Base-by-base conservation (phyloP, 2,113 vertebrate genomes). In the Microcebus tavaratra region DNA sequence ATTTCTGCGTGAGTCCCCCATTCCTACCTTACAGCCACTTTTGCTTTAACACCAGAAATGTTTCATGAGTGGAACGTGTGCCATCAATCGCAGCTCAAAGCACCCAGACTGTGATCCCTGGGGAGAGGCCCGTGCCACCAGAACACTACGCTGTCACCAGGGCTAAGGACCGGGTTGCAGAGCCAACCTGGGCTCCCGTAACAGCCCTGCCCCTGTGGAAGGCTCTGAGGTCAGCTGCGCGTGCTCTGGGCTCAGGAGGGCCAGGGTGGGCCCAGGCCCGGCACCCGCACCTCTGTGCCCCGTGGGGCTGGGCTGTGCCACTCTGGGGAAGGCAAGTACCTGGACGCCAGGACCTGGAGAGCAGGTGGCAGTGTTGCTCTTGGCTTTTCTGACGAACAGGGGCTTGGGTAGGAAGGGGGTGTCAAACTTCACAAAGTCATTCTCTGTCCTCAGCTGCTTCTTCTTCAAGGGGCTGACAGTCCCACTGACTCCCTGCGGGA, bases 371-470 rank as follows among this genome's bases (percentile, higher is more conserved):
- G 84, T 0, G 31, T 96, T 6, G 31, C 96, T 94, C 91, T 97
- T 99, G 6, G 98, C 97, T 98, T 97, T 99, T 78, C 98, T 99
- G 98, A 99, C 99, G 98, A 99, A 99, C 8, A 99, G 96, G 0
- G 99, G 98, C 59, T 98, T 98, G 3, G 99, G 99, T n/a, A 97
- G 78, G 9, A 96, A 75, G 15, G 96, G 82, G 45, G 92, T 98
- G 95, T 99, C 98, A 86, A 99, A 99, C 55, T 98, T 99, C 87
- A 99, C 94, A 59, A 99, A 99, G 80, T 98, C 98, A 6, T 39
- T 97, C 75, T 98, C 98, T 0, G 36, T 75, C 90, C 97, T 98
- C 1, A 42, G 76, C 57, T 97, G 98, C 86, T 96, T 98, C 94
- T 98, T 98, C 97, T 98, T 98, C 55, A 96, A 25, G 0, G 95